Evolutionary conservation across 1,140 invertebrate species (phyloP).

Genomic region (Drosophila bifasciata): DNA sequence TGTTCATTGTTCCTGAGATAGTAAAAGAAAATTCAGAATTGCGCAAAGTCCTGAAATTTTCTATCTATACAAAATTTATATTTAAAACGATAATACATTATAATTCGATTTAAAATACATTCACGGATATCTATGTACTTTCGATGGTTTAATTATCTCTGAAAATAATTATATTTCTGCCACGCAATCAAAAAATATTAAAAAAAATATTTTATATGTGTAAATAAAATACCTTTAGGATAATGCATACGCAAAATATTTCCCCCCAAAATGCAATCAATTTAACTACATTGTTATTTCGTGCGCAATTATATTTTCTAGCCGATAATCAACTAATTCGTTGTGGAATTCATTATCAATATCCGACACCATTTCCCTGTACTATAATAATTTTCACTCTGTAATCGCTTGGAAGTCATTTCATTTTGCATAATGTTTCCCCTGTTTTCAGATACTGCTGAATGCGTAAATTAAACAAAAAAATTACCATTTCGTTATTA

Average conservation of each 20-base stretch:
- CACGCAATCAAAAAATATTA: too few relatives aligned
- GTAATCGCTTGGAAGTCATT: slow-evolving; percentile 26
- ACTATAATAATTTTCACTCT: not conserved
- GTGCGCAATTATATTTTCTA: slow-evolving; percentile 6
- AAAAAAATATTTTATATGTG: too few relatives aligned
- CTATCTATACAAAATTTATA: too few relatives aligned
- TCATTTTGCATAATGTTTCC: slow-evolving; percentile 29
- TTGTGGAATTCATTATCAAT: slow-evolving; percentile 2
- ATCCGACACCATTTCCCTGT: not conserved
- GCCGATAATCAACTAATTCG: slow-evolving; percentile 26
- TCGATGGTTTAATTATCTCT: too few relatives aligned
- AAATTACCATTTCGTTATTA: slow-evolving; percentile 18
- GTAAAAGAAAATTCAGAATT: too few relatives aligned
- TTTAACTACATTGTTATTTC: not conserved
- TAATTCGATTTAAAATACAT: too few relatives aligned
- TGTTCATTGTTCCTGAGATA: too few relatives aligned
- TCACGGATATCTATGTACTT: too few relatives aligned
- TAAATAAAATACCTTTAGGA: too few relatives aligned
- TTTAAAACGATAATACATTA: too few relatives aligned
- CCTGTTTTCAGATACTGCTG: slow-evolving; percentile 9
- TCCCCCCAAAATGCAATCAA: not conserved
- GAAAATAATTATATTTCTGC: too few relatives aligned
- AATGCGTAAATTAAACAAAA: slow-evolving; percentile 36
- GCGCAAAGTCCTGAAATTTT: too few relatives aligned
- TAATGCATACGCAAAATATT: not conserved